Base-by-base conservation (phyloP, 2,113 vertebrate species). In the Archocentrus centrarchus region DNA sequence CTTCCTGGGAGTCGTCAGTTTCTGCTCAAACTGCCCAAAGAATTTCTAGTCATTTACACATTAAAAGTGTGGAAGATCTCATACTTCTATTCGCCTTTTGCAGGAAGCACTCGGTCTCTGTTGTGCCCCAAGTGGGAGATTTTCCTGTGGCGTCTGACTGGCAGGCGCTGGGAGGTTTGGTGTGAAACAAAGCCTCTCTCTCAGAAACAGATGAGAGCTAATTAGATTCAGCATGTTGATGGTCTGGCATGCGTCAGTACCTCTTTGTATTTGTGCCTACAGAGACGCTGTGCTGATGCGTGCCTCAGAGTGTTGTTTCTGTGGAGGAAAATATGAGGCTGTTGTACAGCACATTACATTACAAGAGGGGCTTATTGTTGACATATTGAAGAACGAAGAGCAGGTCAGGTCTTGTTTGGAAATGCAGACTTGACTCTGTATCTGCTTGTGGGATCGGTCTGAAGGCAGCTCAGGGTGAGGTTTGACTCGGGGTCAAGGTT, bases 191-290 rank as follows among this genome's bases (percentile, higher is more conserved):
- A 92, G 93, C 81, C 79, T 78, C 82, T 88, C 85, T 88, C 86
- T 90, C 82, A 92, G 93, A 88, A 87, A 77, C 84, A 90, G 82
- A 88, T 75, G 77, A 91, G 87, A 59, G 85, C 85, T 92, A 92
- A 93, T 94, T 89, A 84, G 85, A 93, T 93, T 91, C 86, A 86
- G 92, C 79, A 91, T 84, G 91, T 73, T 75, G 84, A 86, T 81
- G 89, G 77, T 88, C 91, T 88, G 89, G 80, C 32, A 41, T 90
- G 81, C 79, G 47, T 92, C 80, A 88, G 83, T 66, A 85, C 81
- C 82, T 92, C 87, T 82, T 84, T 88, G 85, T 90, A 3, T 81
- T 53, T 75, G 68, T 59, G 80, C 70, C 61, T 78, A 85, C 66
- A 73, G 77, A 81, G 83, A 79, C 39, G 32, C 59, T 47, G 80